phyloP scores from a whole-genome alignment of 2,888 invertebrate species.

The Biston betularia region DNA sequence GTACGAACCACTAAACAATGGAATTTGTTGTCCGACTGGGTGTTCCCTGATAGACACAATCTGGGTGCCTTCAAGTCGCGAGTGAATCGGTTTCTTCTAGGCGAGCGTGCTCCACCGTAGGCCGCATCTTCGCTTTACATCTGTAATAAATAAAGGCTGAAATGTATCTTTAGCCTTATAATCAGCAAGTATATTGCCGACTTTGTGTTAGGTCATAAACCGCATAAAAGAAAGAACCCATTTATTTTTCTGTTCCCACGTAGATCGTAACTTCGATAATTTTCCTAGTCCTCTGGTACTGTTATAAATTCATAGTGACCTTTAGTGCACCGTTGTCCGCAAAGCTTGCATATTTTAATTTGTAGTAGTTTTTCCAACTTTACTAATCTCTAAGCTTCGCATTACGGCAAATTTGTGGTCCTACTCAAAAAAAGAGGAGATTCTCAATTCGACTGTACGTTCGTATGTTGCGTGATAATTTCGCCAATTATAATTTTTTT shows the following conservation, averaged over 20 bases:
- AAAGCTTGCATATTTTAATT: constrained; percentile 5
- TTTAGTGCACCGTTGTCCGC: neutral
- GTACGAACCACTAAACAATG: too few species aligned
- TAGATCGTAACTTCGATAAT: neutral
- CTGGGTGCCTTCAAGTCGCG: too few species aligned
- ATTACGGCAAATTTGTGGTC: neutral
- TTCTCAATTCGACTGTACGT: too few species aligned
- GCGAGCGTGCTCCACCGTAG: too few species aligned
- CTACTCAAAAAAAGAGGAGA: neutral
- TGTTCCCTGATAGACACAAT: too few species aligned
- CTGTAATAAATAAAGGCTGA: too few species aligned
- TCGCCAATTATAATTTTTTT: too few species aligned
- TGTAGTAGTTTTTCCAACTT: neutral
- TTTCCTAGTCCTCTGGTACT: neutral
- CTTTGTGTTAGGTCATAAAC: constrained; percentile 3
- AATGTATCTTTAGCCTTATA: neutral
- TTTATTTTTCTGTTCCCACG: constrained; percentile 1
- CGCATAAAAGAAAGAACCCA: neutral
- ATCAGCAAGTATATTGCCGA: neutral
- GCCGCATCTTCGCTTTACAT: too few species aligned
- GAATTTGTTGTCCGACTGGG: too few species aligned
- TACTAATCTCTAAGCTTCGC: neutral
- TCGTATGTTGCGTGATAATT: too few species aligned
- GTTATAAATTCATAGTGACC: constrained; percentile 4
- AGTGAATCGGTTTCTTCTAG: too few species aligned